Percentiles rank a stretch among this genome's conserved stretches.
Evolutionary conservation across 2,888 invertebrate genomes (phyloP).

Genomic region (Zonitis immaculata): DNA sequence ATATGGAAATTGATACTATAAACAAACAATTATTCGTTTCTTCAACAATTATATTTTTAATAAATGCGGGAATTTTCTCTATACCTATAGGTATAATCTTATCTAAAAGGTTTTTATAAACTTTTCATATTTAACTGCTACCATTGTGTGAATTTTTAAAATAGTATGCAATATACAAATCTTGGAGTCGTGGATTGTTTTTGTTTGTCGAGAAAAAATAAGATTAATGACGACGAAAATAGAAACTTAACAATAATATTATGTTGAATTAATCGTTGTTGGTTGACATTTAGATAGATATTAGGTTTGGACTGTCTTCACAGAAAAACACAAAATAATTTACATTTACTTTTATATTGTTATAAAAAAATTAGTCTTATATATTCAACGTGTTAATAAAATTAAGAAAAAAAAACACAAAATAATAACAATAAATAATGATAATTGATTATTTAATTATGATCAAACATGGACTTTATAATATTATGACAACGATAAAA

Average conservation of each 20-base stretch:
- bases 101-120: no score
- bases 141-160: no score
- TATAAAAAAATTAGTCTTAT: neutral
- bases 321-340: neutral
- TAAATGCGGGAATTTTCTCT: no score
- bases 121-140: no score
- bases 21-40: neutral
- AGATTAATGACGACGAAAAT: conserved; percentile 30
- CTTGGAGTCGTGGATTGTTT: no score
- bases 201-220: conserved; percentile 7
- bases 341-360: neutral
- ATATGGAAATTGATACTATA: neutral
- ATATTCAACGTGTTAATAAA: neutral
- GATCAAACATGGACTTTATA: neutral
- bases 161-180: no score
- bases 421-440: neutral
- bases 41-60: no score
- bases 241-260: conserved; percentile 28
- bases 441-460: neutral
- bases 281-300: conserved; percentile 14
- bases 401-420: no score
- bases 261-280: conserved; percentile 23
- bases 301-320: neutral
- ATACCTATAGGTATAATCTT: no score
- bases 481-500: neutral